Percentiles rank a stretch among this genome's conserved stretches.
Conservation (phyloP, 2,888 invertebrate genomes). For the Volucella inflata region DNA sequence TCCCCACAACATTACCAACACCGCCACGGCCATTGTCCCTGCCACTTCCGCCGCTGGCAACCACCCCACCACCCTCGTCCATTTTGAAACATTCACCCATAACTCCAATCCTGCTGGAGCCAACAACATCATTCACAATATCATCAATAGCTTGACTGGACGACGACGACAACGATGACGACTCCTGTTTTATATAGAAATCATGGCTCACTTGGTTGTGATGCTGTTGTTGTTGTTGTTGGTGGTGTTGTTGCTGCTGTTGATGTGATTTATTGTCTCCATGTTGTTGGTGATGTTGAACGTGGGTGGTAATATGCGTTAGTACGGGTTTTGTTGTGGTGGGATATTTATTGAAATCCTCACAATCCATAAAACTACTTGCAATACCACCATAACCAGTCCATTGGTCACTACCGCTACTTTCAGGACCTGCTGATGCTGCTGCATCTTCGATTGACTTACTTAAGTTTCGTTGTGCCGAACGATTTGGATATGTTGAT, state of each 20-base stretch:
- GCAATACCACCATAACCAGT: slow-evolving; percentile 52
- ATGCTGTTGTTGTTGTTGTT: slow-evolving; percentile 76
- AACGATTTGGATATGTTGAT: slow-evolving; percentile 80
- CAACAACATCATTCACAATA: slow-evolving; percentile 49
- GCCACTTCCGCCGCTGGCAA: neutral
- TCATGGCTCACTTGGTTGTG: slow-evolving; percentile 65
- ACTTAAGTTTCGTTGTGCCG: slow-evolving; percentile 83
- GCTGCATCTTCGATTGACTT: slow-evolving; percentile 83
- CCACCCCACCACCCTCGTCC: slow-evolving; percentile 26
- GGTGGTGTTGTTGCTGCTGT: slow-evolving; percentile 19
- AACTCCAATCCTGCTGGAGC: slow-evolving; percentile 35
- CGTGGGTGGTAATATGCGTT: slow-evolving; percentile 78
- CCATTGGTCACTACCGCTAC: slow-evolving; percentile 55
- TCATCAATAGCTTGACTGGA: slow-evolving; percentile 37
- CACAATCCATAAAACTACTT: slow-evolving; percentile 72
- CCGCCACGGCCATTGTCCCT: slow-evolving; percentile 4
- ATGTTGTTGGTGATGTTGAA: slow-evolving; percentile 65
- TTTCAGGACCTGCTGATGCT: slow-evolving; percentile 43
- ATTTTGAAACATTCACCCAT: slow-evolving; percentile 11
- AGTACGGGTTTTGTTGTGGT: slow-evolving; percentile 80
- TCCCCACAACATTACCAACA: slow-evolving; percentile 57
- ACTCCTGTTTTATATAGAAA: slow-evolving; percentile 64
- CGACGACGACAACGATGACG: slow-evolving; percentile 15
- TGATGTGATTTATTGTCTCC: slow-evolving; percentile 72
- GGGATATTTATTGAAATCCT: slow-evolving; percentile 78